Conservation (phyloP, 37 sponge, comb jelly and placozoan genomes). For the Aphrocallistes beatrix region DNA sequence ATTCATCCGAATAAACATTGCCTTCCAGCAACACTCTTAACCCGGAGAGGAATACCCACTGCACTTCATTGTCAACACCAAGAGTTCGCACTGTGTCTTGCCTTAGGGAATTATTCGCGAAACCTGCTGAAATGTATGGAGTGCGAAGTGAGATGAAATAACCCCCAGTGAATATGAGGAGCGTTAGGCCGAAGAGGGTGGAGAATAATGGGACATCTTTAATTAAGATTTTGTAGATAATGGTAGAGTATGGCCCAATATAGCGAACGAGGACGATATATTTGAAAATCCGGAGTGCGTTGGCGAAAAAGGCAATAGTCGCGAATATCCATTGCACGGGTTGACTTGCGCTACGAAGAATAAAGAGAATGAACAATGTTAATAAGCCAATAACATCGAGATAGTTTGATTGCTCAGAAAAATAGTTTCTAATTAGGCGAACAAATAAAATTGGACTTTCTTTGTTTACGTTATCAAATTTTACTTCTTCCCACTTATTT, state of each 20-base stretch:
- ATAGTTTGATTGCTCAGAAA: background rate
- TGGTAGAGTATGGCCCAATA: background rate
- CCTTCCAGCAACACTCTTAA: background rate
- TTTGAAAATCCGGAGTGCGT: background rate
- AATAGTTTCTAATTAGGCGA: background rate
- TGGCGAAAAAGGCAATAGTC: background rate
- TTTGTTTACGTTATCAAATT: background rate
- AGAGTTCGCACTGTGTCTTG: background rate
- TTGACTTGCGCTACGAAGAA: background rate
- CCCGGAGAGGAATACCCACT: constrained; percentile 3
- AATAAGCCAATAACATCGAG: background rate
- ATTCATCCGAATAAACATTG: background rate
- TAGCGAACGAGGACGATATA: background rate
- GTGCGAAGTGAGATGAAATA: background rate
- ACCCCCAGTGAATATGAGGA: background rate
- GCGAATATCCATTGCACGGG: background rate
- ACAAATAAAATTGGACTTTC: background rate
- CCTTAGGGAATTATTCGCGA: background rate
- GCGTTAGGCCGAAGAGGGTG: background rate
- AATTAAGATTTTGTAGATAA: background rate
- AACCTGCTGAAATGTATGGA: background rate
- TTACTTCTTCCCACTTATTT: background rate
- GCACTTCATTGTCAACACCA: constrained; percentile 14
- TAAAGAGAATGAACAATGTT: background rate
- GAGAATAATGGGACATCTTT: background rate